Conservation (phyloP, 2,888 invertebrate species). For the Aleiodes leptofemur region DNA sequence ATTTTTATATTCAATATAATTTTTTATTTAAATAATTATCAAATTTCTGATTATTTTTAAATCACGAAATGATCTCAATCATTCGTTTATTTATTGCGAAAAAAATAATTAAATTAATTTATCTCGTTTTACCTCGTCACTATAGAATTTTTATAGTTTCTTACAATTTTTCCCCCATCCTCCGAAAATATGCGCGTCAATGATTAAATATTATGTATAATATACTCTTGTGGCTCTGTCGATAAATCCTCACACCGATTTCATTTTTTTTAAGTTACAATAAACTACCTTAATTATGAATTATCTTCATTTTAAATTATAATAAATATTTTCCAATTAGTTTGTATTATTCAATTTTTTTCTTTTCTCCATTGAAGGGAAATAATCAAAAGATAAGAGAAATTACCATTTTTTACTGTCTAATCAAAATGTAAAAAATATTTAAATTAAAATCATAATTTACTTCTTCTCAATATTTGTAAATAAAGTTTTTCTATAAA, state of each 20-base stretch:
- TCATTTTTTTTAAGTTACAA: constrained; percentile 33
- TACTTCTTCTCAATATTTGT: background rate
- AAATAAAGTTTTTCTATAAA: constrained; percentile 12
- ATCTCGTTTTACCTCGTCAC: no score
- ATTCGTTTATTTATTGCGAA: background rate
- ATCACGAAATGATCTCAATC: background rate
- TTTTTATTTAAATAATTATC: no score
- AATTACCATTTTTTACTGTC: constrained; percentile 1
- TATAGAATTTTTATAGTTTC: background rate
- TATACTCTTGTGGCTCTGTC: constrained; percentile 29
- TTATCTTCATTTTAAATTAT: constrained; percentile 9
- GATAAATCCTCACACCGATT: constrained; percentile 32
- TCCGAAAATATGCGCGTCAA: constrained; percentile 33
- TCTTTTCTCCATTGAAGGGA: no score
- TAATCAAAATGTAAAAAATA: background rate
- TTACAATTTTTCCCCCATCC: constrained; percentile 27
- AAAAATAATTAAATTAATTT: no score
- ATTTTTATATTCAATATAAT: no score
- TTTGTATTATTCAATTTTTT: background rate
- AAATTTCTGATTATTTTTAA: background rate
- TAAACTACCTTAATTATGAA: constrained; percentile 13
- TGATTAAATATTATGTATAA: constrained; percentile 30
- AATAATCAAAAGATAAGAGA: background rate
- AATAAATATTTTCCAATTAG: constrained; percentile 21
- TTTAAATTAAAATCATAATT: constrained; percentile 8